Base-by-base conservation (phyloP, 37 sponge, comb jelly and placozoan genomes). In the Cladorhizidae sp. region DNA sequence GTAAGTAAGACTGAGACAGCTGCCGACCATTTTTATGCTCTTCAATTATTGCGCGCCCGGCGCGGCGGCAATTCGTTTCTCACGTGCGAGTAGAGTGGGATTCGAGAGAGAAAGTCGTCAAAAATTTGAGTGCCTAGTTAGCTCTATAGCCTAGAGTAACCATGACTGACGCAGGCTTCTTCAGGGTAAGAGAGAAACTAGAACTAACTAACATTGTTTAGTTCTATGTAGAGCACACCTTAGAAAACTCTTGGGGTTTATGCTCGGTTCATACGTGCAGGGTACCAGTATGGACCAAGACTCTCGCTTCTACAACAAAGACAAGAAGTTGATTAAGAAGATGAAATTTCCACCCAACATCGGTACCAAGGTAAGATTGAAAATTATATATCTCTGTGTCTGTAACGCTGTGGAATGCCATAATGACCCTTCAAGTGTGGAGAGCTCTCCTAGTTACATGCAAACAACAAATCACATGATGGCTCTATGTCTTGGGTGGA, bases 211-310 rank as follows among this genome's bases (percentile, higher is more conserved):
- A n/a, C n/a, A n/a, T n/a, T 38, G 11, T 55, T 8, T 35, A 56
- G 40, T 61, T 65, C 56, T 50, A 74, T 25, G 20, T 42, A 67
- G 32, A 68, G 51, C 63, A 23, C 73, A 55, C 43, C 20, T 72
- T 3, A n/a, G n/a, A n/a, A n/a, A n/a, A n/a, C n/a, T n/a, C n/a
- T n/a, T n/a, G n/a, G n/a, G n/a, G n/a, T n/a, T n/a, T n/a, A n/a
- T n/a, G 38, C 51, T 37, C 14, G 5, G 7, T 12, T 23, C 31
- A 37, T 43, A n/a, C 36, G 1, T 50, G 20, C 79, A 92, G 92
- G 98, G 98, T 0, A 97, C 98, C 0, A 97, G 80, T 75, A 51
- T 91, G 0, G 95, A 97, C 58, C 98, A 97, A 73, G 98, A 97
- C 80, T 84, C 90, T 64, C 80, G 98, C 37, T 97, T 97, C 70